These are phyloP conservation scores for Amblyopsis rosae DNA, from an alignment of 2,113 vertebrate species.

Conservation along the genomic window DNA sequence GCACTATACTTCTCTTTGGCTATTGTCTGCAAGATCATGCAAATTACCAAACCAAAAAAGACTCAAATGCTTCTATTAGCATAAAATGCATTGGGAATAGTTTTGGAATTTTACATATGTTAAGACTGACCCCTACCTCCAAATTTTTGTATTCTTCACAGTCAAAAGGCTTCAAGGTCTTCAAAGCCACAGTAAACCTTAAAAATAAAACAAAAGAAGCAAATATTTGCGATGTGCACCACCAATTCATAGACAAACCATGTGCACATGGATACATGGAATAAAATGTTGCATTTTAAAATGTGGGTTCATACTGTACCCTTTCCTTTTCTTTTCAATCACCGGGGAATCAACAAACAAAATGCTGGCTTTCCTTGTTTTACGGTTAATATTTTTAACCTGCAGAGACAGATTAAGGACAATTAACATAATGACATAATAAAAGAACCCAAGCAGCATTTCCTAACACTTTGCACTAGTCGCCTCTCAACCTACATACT, in stretches of 20 bases:
- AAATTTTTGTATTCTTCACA: constrained; percentile 83
- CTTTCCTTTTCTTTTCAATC: constrained; percentile 72
- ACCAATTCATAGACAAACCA: too few relatives aligned
- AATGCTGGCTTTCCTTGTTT: constrained; percentile 82
- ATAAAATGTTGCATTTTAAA: too few relatives aligned
- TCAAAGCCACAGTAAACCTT: constrained; percentile 82
- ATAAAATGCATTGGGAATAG: too few relatives aligned
- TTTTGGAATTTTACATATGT: too few relatives aligned
- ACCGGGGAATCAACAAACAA: constrained; percentile 80
- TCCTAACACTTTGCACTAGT: too few relatives aligned
- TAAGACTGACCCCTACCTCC: constrained; percentile 74
- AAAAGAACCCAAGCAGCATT: too few relatives aligned
- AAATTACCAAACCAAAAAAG: neutral
- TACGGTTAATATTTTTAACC: constrained; percentile 85
- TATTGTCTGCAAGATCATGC: constrained; percentile 66
- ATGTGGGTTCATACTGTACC: constrained; percentile 70
- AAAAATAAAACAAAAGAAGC: constrained; percentile 3
- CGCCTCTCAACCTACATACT: too few relatives aligned
- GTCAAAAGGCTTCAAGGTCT: constrained; percentile 87
- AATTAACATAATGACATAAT: neutral
- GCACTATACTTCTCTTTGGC: constrained; percentile 79
- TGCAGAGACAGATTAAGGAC: constrained; percentile 47
- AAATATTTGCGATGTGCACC: too few relatives aligned
- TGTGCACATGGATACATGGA: too few relatives aligned
- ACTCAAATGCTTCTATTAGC: too few relatives aligned